Evolutionary conservation across 2,113 vertebrate genomes (phyloP).

Genomic region (Bubalus kerabau): DNA sequence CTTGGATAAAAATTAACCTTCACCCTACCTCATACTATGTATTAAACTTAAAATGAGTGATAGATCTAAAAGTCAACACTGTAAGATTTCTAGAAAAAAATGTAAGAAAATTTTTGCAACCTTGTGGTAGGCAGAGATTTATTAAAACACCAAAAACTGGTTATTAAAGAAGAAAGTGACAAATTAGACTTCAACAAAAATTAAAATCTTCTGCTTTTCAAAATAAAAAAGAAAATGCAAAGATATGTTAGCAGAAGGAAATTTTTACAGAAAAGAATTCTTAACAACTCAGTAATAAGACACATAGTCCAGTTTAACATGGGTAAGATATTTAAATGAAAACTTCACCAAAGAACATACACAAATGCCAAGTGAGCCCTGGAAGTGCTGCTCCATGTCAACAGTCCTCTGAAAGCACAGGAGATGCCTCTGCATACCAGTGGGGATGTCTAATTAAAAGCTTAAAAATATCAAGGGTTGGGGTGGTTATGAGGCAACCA

Average conservation of each 20-base stretch:
- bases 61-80: neutral
- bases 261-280: neutral
- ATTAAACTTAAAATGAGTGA: neutral
- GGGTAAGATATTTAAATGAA: neutral
- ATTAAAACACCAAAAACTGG: neutral
- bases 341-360: neutral
- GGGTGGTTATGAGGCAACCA: neutral
- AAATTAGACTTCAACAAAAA: neutral
- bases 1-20: neutral
- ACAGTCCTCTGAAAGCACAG: neutral
- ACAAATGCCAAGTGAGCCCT: neutral
- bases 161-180: neutral
- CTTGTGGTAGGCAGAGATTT: neutral
- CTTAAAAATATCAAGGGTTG: neutral
- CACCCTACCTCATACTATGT: neutral
- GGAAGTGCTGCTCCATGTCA: neutral
- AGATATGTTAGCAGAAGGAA: neutral
- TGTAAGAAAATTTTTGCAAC: neutral
- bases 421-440: neutral
- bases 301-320: neutral
- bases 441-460: neutral
- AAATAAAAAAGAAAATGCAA: neutral
- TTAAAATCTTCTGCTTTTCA: neutral
- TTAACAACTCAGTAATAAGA: neutral
- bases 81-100: neutral